Base-by-base conservation (phyloP, 2,797 vertebrate species). In the Lateolabrax maculatus region DNA sequence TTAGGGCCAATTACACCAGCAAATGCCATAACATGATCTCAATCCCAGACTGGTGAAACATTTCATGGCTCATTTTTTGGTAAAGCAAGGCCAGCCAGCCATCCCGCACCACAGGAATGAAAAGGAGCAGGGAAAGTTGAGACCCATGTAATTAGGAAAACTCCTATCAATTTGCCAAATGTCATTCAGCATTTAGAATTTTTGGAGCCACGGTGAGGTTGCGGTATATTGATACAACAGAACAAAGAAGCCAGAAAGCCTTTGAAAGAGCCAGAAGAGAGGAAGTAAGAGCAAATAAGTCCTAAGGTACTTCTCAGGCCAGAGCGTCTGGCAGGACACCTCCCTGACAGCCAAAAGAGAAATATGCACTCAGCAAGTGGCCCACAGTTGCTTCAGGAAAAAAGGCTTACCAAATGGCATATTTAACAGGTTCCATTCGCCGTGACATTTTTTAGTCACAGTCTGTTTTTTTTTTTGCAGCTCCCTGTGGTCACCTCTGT, bases 401-500 rank as follows among this genome's bases (percentile, higher is more conserved):
- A 86, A 79, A n/a, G 71, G 16, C 21, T 44, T 4, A 65, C 72
- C 67, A 91, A 86, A 89, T 81, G 80, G 80, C 79, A 75, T 83
- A 85, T 87, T 87, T 90, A 90, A 82, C 82, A 84, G 77, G 81
- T 58, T 67, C 79, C 78, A 79, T 86, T 87, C 52, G 3, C 71
- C 0, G 69, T 87, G 88, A 90, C 84, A 87, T 84, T 87, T 84
- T 89, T 81, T 75, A 71, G 73, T 78, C 68, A 36, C 58, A 36
- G 49, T 34, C 36, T 56, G 13, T 58, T 15, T 31, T 43, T 29
- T 66, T 52, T 67, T 64, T 27, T 57, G 19, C 25, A 29, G n/a
- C 29, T 81, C 67, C 67, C 67, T 57, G 69, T 69, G 75, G 79
- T 82, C 79, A 81, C 81, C 76, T 73, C 67, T 74, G 66, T 70